phyloP scores from a whole-genome alignment of 2,888 invertebrate species.

The Nephrotoma appendiculata region DNA sequence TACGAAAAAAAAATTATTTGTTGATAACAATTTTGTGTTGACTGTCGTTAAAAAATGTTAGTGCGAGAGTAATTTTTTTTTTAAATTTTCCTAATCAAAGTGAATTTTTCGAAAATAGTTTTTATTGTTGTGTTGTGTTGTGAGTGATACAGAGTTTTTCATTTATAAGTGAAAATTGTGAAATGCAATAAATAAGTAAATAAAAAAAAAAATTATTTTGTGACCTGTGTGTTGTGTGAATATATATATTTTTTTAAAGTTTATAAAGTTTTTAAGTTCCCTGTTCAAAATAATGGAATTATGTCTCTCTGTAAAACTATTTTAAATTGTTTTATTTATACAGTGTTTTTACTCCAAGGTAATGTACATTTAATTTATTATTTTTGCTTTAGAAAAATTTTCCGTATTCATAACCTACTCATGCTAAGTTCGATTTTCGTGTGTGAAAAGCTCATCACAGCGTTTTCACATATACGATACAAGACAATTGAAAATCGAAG shows the following conservation, averaged over 20 bases:
- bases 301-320: slow-evolving; percentile 2
- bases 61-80: background rate
- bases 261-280: background rate
- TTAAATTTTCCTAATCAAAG: background rate
- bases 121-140: background rate
- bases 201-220: background rate
- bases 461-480: background rate
- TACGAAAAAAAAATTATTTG: background rate
- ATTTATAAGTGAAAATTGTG: background rate
- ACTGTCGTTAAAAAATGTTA: background rate
- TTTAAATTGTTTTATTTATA: background rate
- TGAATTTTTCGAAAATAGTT: background rate
- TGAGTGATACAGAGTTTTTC: background rate
- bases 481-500: background rate
- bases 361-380: background rate
- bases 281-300: background rate
- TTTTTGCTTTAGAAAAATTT: background rate
- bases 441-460: background rate
- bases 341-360: background rate
- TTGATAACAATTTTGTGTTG: slow-evolving; percentile 2
- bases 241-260: background rate
- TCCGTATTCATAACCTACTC: background rate
- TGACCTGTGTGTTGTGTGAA: background rate
- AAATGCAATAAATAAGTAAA: background rate
- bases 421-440: background rate